A percentile compares a stretch with the other conserved stretches of the same genome.
Conservation (phyloP, 2,113 vertebrate species). For the Scopus umbretta region DNA sequence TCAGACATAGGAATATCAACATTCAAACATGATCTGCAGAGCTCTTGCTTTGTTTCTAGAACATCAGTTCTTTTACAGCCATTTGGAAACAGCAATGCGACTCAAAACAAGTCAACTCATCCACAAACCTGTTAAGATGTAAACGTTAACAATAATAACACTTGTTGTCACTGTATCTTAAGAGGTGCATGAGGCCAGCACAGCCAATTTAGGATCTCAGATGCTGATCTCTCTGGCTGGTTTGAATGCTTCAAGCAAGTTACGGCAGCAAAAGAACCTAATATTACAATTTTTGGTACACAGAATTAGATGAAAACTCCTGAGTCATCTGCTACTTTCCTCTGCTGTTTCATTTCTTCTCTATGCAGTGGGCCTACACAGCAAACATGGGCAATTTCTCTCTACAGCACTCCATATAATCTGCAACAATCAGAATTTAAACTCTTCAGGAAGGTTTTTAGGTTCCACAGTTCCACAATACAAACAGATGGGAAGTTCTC, state of each 20-base stretch:
- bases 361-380: background rate
- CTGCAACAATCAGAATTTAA: background rate
- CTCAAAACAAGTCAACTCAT: background rate
- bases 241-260: background rate
- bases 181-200: background rate
- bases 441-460: background rate
- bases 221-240: background rate
- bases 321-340: background rate
- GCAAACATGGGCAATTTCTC: background rate
- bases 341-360: background rate
- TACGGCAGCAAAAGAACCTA: background rate
- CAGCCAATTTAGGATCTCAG: background rate
- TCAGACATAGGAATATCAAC: background rate
- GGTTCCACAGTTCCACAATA: background rate
- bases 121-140: background rate
- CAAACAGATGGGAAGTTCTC: background rate
- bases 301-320: background rate
- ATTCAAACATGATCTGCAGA: rapidly evolving
- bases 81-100: background rate
- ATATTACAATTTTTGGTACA: background rate
- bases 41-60: background rate
- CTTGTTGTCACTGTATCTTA: no score
- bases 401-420: background rate
- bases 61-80: background rate
- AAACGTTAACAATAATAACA: background rate